Base-by-base conservation (phyloP, 1,140 invertebrate genomes). In the Drosophila trapezifrons region DNA sequence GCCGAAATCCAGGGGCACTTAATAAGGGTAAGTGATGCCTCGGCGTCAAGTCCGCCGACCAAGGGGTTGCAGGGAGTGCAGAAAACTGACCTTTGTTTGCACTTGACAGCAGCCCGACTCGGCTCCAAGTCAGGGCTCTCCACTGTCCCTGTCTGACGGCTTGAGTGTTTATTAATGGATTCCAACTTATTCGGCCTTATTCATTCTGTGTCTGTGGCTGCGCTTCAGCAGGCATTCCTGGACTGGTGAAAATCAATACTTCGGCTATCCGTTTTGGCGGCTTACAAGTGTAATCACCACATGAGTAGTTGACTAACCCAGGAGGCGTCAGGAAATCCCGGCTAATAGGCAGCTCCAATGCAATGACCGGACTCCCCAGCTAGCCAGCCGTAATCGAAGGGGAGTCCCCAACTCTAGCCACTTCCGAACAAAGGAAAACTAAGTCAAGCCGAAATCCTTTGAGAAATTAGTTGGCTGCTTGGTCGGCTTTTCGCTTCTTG, bases 401-500 rank as follows among this genome's bases (percentile, higher is more conserved):
- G 37, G 17, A 59, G 71, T 45, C 43, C 45, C 38, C 52, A 38
- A 54, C n/a, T 40, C 35, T 18, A 20, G 43, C 42, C 62, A 63
- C 52, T 54, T 47, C 49, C 71, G 37, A 66, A 80, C 56, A 77
- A 78, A 73, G 67, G 27, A 46, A 58, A 75, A 78, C 55, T 65
- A 69, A 82, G 83, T 65, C 59, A 64, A 46, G 51, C 45, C 47
- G 20, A 80, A 87, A 87, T 87, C 84, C 84, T 84, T 87, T 89
- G 80, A 89, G 80, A 87, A 87, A 87, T 84, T 84, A 79, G 62
- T 51, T 55, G 49, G n/a, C 52, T 47, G 64, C 38, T 29, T 51
- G 55, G n/a, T n/a, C 55, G 38, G 73, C 38, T 75, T 46, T 60
- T 45, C 70, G 59, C 35, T 74, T 74, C 32, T 18, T 64, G 46